phyloP scores from a whole-genome alignment of 2,113 vertebrate genomes.

The Phalacrocorax aristotelis region DNA sequence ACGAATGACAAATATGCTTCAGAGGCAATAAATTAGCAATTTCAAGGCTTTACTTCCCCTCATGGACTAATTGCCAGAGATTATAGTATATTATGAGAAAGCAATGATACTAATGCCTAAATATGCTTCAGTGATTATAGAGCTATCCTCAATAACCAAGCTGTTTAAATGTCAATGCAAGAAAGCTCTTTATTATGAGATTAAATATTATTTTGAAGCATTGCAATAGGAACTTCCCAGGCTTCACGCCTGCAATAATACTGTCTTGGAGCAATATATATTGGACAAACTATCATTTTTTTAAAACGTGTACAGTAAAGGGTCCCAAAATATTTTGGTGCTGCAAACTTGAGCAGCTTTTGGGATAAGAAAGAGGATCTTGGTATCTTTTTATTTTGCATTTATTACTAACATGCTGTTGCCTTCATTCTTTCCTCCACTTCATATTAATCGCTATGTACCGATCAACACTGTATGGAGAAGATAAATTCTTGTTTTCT shows the following conservation, averaged over 20 bases:
- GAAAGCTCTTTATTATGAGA: slow-evolving; percentile 71
- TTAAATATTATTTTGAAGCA: slow-evolving; percentile 69
- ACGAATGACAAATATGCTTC: slow-evolving; percentile 66
- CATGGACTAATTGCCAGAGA: slow-evolving; percentile 74
- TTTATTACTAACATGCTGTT: background rate
- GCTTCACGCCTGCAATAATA: slow-evolving; percentile 29
- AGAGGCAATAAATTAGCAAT: slow-evolving; percentile 70
- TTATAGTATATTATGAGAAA: slow-evolving; percentile 73
- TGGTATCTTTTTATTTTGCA: background rate
- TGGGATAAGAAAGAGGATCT: background rate
- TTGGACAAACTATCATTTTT: background rate
- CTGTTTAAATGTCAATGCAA: slow-evolving; percentile 72
- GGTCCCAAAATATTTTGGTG: background rate
- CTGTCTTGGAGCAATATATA: slow-evolving; percentile 13
- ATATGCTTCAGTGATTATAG: slow-evolving; percentile 73
- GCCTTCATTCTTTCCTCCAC: background rate
- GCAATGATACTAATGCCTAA: slow-evolving; percentile 73
- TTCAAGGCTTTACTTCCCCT: slow-evolving; percentile 71
- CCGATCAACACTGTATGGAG: background rate
- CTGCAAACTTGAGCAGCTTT: background rate
- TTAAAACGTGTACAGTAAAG: background rate
- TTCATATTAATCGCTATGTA: background rate
- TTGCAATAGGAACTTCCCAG: slow-evolving; percentile 49
- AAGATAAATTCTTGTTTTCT: background rate
- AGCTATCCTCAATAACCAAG: slow-evolving; percentile 68